Percentiles rank a stretch among this genome's conserved stretches.
Conservation (phyloP, 2,113 vertebrate species). For the Mixornis gularis region DNA sequence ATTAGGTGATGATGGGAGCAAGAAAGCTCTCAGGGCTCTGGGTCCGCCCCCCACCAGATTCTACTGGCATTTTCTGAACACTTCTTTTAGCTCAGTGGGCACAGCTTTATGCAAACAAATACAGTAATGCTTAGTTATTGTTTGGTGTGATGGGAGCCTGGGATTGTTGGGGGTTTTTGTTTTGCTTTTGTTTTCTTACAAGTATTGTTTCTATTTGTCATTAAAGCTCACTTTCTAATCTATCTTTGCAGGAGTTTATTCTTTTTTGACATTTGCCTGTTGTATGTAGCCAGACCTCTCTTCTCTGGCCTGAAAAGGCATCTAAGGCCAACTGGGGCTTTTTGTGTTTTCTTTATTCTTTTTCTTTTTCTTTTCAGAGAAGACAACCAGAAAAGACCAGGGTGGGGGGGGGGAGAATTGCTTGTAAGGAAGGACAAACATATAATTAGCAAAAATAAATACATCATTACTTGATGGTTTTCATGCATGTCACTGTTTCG, state of each 20-base stretch:
- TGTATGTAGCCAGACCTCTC: neutral
- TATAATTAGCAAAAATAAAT: constrained; percentile 48
- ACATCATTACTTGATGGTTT: constrained; percentile 29
- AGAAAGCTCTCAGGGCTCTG: neutral
- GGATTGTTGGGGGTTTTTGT: neutral
- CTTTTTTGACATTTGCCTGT: neutral
- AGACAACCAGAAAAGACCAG: neutral
- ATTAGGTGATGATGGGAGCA: neutral
- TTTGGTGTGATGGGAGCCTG: constrained; percentile 16
- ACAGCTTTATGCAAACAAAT: constrained; percentile 9
- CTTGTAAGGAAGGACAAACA: constrained; percentile 29
- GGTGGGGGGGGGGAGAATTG: neutral
- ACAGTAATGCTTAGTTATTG: neutral
- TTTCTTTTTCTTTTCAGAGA: neutral
- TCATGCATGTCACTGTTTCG: neutral
- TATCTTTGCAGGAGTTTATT: constrained; percentile 6
- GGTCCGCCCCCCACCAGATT: neutral
- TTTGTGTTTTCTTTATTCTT: neutral
- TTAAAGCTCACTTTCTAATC: constrained; percentile 53
- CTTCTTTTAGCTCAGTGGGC: neutral
- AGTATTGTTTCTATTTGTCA: constrained; percentile 55
- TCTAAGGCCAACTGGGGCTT: neutral
- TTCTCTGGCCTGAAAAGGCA: neutral
- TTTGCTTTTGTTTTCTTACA: neutral
- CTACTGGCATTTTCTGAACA: constrained; percentile 2